Percentiles rank a stretch among this genome's conserved stretches.
phyloP scores from a whole-genome alignment of 2,888 invertebrate genomes.

The Stenolophus ochropezus region DNA sequence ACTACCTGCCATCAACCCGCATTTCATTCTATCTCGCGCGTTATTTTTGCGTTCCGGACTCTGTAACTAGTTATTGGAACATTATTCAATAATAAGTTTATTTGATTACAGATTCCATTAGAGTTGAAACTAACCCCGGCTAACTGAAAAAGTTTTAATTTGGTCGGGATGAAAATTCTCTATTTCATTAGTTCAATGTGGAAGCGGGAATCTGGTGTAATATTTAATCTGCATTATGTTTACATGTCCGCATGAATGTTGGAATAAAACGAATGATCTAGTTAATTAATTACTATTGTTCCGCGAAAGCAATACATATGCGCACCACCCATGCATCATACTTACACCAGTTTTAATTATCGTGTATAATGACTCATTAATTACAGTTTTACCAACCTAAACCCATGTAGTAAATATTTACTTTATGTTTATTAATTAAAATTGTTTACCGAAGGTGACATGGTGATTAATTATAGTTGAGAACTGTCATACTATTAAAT shows the following conservation, averaged over 20 bases:
- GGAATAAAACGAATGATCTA: conserved; percentile 29
- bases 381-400: conserved; percentile 31
- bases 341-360: conserved; percentile 34
- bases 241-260: neutral
- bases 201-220: neutral
- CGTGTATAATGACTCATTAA: conserved; percentile 28
- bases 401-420: conserved; percentile 28
- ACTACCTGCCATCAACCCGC: neutral
- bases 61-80: neutral
- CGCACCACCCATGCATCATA: conserved; percentile 1
- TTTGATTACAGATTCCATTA: neutral
- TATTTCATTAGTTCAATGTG: neutral
- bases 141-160: neutral
- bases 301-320: neutral
- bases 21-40: neutral
- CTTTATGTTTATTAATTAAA: conserved; percentile 43
- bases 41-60: too few relatives aligned
- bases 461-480: conserved; percentile 11
- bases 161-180: neutral
- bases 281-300: conserved; percentile 23
- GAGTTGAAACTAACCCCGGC: neutral
- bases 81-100: neutral
- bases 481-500: neutral
- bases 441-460: conserved; percentile 22
- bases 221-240: conserved; percentile 7